Percentiles rank a stretch among this genome's conserved stretches.
Evolutionary conservation across 2,113 vertebrate genomes (phyloP).

Genomic region (Origma solitaria): DNA sequence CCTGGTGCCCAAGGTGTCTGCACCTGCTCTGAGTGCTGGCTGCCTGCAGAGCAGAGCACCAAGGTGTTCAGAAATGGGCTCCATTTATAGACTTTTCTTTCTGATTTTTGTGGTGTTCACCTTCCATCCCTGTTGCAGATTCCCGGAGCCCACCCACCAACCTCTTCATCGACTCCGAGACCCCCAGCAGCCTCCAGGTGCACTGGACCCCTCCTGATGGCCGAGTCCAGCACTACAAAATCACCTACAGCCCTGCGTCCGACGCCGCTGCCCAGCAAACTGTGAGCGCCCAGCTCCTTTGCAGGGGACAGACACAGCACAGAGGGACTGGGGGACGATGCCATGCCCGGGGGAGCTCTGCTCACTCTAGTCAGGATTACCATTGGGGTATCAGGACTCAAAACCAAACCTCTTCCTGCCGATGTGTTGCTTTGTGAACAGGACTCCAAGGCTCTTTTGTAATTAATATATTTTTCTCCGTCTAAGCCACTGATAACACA

Average conservation of each 20-base stretch:
- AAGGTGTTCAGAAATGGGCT: fast-evolving
- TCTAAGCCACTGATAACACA: not conserved
- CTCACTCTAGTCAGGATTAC: not conserved
- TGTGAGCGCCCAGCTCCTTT: conserved; percentile 25
- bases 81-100: too few relatives aligned
- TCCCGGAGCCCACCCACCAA: conserved; percentile 78
- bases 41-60: not conserved
- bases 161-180: conserved; percentile 79
- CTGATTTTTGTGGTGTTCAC: not conserved
- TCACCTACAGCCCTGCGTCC: conserved; percentile 74
- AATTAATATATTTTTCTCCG: not conserved
- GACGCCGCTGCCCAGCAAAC: conserved; percentile 50
- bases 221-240: conserved; percentile 80
- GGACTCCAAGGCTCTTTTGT: not conserved
- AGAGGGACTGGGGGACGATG: not conserved
- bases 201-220: conserved; percentile 81
- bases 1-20: not conserved
- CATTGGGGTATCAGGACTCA: not conserved
- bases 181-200: conserved; percentile 77
- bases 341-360: not conserved
- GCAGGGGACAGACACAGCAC: too few relatives aligned
- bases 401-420: not conserved
- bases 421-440: not conserved
- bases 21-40: not conserved
- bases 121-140: conserved; percentile 50